A percentile compares a stretch with the other conserved stretches of the same genome.
phyloP scores from a whole-genome alignment of 1,140 invertebrate species.

The Alviniconcha marisindica region DNA sequence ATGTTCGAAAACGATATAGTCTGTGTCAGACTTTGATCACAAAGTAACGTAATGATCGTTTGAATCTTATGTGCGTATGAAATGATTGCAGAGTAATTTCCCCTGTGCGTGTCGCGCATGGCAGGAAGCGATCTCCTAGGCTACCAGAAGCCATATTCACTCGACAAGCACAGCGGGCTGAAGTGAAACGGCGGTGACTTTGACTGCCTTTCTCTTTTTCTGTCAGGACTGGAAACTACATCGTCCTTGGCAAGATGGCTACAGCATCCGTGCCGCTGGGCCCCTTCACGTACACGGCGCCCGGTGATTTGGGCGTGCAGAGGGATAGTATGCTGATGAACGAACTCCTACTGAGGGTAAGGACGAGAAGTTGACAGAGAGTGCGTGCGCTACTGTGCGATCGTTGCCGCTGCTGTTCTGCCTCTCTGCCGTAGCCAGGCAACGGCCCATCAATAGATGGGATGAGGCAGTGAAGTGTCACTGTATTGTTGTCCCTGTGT shows the following conservation, averaged over 20 bases:
- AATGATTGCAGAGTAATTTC: background rate
- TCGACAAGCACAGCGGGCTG: background rate
- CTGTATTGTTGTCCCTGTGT: background rate
- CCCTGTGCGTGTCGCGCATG: slow-evolving; percentile 6
- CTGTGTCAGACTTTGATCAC: too few relatives aligned
- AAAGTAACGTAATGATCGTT: too few relatives aligned
- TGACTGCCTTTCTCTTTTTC: slow-evolving; percentile 9
- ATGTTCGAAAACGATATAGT: background rate
- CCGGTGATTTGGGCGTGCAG: slow-evolving; percentile 64
- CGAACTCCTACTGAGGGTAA: slow-evolving; percentile 66
- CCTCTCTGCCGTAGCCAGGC: background rate
- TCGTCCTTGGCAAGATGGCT: slow-evolving; percentile 40
- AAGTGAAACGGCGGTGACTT: background rate
- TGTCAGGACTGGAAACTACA: background rate
- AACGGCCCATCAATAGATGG: background rate
- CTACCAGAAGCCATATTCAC: slow-evolving; percentile 30
- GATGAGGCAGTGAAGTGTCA: background rate
- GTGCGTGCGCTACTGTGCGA: background rate
- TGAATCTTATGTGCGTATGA: too few relatives aligned
- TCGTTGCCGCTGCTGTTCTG: background rate
- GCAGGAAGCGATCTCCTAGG: slow-evolving; percentile 38
- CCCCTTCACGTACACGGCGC: slow-evolving; percentile 60
- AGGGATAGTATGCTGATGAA: slow-evolving; percentile 69
- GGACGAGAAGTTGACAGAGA: slow-evolving; percentile 17
- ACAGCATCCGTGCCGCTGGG: slow-evolving; percentile 36